Percentiles rank a stretch among this genome's conserved stretches.
phyloP scores from a whole-genome alignment of 2,797 vertebrate genomes.

The Coracias cyanogaster region DNA sequence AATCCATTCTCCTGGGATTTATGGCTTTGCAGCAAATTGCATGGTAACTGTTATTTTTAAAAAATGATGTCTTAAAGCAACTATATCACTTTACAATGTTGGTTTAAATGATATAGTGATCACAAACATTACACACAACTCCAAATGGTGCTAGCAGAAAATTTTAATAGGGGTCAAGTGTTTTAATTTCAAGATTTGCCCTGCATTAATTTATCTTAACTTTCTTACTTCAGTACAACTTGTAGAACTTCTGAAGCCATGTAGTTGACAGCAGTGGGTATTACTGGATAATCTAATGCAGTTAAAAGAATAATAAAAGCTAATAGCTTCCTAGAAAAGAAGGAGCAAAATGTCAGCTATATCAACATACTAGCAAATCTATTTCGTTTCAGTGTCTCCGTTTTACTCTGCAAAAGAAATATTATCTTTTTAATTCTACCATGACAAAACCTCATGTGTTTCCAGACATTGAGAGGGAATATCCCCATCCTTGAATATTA shows the following conservation, averaged over 20 bases:
- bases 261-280: not conserved
- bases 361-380: not conserved
- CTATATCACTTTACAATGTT: not conserved
- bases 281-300: not conserved
- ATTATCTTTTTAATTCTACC: not conserved
- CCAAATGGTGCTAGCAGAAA: not conserved
- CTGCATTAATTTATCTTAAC: slow-evolving; percentile 2
- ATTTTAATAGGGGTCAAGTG: slow-evolving; percentile 24
- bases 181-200: not conserved
- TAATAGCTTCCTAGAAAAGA: not conserved
- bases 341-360: not conserved
- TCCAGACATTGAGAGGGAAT: not conserved
- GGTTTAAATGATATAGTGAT: not conserved
- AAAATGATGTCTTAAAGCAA: not conserved
- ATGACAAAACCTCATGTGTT: not conserved
- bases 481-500: not conserved
- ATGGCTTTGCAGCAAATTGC: not conserved
- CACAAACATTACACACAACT: not conserved
- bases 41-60: not conserved
- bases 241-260: not conserved
- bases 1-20: not conserved
- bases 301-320: not conserved
- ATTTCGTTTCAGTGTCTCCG: not conserved
- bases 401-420: not conserved
- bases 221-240: not conserved